Base-by-base conservation (phyloP, 2,888 invertebrate species). In the Drosophila borealis region DNA sequence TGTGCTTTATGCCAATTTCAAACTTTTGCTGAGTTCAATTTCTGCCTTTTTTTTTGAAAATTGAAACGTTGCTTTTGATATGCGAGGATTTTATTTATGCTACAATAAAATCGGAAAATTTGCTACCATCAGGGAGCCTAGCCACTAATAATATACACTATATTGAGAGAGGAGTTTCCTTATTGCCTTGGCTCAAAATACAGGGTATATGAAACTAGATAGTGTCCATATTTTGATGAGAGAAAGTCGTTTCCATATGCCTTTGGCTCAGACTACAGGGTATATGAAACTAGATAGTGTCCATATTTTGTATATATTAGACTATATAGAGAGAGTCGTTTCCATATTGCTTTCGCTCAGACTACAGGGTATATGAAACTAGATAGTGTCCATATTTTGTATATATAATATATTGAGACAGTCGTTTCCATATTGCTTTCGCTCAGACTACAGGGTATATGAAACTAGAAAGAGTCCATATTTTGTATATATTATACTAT, bases 1-100 rank as follows among this genome's bases (percentile, higher is more conserved):
- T 51, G n/a, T 29, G 36, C 34, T 13, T 34, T 10, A 55, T 57
- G 55, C 39, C 78, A 57, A 62, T 44, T 56, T 56, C 56, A 13
- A 77, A 60, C 54, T 61, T 77, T 68, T 56, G 45, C 14, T 57
- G 45, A 48, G 6, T 25, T 8, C 25, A 25, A 25, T 29, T 46
- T 51, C 42, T 37, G 13, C 36, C 36, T 17, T 57, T 17, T 11
- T 49, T 63, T 67, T 74, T 66, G 68, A 69, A 72, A 81, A 81
- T 73, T 72, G 69, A 75, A 84, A 82, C 66, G 66, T 71, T 73
- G 44, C 56, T 45, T 37, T 39, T 42, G 75, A 63, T 54, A 21
- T 55, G 45, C 49, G 51, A 49, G 33, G 33, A 13, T 34, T 64
- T 21, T 17, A 36, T 44, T 55, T 29, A 39, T 48, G 29, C 25